These are phyloP conservation scores for Aphis gossypii DNA, from an alignment of 1,140 invertebrate genomes.

Conservation along the genomic window DNA sequence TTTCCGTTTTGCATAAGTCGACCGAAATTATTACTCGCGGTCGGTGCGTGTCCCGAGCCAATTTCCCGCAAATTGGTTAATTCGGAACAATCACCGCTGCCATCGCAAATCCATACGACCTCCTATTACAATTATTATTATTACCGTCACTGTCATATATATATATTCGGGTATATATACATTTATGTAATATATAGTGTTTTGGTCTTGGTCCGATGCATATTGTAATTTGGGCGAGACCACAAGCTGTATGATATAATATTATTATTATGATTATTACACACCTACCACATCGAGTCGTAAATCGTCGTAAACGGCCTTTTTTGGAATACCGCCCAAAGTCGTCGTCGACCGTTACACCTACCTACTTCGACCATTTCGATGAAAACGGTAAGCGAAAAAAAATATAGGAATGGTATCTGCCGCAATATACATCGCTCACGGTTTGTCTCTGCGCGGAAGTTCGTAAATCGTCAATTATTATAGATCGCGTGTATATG, in stretches of 20 bases:
- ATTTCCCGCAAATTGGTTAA: background rate
- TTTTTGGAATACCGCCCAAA: conserved; percentile 25
- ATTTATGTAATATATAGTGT: background rate
- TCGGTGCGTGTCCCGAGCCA: background rate
- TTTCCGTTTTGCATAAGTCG: conserved; percentile 23
- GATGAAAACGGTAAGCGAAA: background rate
- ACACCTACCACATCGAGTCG: background rate
- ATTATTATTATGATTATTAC: background rate
- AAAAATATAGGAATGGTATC: background rate
- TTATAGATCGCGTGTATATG: conserved; percentile 9
- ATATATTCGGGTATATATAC: background rate
- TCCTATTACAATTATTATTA: background rate
- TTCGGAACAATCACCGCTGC: background rate
- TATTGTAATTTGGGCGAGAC: background rate
- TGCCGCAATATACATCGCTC: background rate
- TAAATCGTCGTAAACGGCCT: background rate
- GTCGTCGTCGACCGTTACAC: background rate
- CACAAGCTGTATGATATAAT: background rate
- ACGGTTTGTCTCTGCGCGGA: background rate
- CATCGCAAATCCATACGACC: background rate
- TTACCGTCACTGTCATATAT: background rate
- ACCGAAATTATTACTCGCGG: background rate
- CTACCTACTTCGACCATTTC: background rate
- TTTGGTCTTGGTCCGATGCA: background rate
- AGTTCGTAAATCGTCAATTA: conserved; percentile 31